These are phyloP conservation scores for Xiphophorus hellerii DNA, from an alignment of 2,113 vertebrate genomes.

Conservation along the genomic window DNA sequence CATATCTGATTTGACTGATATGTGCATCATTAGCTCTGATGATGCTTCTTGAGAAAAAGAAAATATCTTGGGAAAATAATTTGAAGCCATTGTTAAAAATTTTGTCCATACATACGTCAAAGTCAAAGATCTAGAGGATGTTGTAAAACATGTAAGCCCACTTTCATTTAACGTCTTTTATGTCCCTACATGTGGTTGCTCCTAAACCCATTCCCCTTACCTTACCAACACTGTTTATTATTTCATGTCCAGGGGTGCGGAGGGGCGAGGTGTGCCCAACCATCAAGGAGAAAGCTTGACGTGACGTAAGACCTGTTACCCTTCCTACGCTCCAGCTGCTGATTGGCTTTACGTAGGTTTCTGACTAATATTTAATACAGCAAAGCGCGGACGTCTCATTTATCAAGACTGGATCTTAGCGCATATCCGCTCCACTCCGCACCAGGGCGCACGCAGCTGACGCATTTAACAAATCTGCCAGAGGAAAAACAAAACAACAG, in stretches of 20 bases:
- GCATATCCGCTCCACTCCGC: slow-evolving; percentile 24
- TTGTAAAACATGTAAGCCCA: background rate
- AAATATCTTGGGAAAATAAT: background rate
- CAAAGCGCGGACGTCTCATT: slow-evolving; percentile 52
- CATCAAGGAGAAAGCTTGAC: slow-evolving; percentile 58
- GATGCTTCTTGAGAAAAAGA: background rate
- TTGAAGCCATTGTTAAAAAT: background rate
- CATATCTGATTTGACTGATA: too few relatives aligned
- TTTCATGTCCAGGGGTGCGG: slow-evolving; percentile 5
- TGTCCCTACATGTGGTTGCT: background rate
- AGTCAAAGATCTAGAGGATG: background rate
- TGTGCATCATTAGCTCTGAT: background rate
- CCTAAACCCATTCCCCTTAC: background rate
- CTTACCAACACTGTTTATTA: background rate
- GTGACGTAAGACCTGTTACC: slow-evolving; percentile 61
- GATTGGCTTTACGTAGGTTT: slow-evolving; percentile 80
- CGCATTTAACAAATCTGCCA: slow-evolving; percentile 13
- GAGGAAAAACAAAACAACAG: slow-evolving; percentile 39
- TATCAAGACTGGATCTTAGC: slow-evolving; percentile 50
- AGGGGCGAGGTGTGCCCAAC: slow-evolving; percentile 32
- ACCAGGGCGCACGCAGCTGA: slow-evolving; percentile 34
- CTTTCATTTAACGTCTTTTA: background rate
- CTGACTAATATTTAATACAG: slow-evolving; percentile 72
- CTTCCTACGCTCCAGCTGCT: slow-evolving; percentile 76
- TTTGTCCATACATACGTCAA: background rate